These are phyloP conservation scores for Drosophila nigritarsus DNA, from an alignment of 2,888 invertebrate species.

Conservation along the genomic window DNA sequence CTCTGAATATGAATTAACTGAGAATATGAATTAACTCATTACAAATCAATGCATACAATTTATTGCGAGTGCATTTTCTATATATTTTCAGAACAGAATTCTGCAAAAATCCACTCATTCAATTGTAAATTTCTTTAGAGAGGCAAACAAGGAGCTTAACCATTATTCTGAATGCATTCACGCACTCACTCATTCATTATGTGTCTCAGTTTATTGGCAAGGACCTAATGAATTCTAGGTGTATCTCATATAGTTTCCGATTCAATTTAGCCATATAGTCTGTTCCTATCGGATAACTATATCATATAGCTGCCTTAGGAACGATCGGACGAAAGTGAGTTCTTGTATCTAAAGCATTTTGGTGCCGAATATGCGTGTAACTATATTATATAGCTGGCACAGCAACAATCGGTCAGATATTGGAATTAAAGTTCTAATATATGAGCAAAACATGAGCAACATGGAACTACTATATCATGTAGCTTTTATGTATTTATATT, in stretches of 20 bases:
- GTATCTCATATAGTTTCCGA: background rate
- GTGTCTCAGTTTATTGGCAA: background rate
- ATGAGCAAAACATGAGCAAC: background rate
- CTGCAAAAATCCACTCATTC: background rate
- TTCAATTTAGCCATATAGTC: background rate
- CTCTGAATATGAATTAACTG: background rate
- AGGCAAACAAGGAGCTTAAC: background rate
- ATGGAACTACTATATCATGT: background rate
- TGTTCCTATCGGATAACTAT: background rate
- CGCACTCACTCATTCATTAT: background rate
- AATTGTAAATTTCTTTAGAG: background rate
- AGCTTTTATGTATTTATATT: background rate
- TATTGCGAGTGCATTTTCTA: background rate
- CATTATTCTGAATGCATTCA: background rate
- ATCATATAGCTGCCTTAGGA: background rate
- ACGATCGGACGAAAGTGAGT: background rate
- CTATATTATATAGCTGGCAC: background rate
- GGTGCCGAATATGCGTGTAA: background rate
- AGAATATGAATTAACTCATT: too few species aligned
- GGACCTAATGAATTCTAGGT: background rate
- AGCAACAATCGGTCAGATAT: background rate
- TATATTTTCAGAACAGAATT: background rate
- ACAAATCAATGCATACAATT: background rate
- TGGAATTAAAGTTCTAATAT: background rate
- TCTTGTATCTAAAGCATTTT: background rate